phyloP scores from a whole-genome alignment of 2,113 vertebrate genomes.

The Ictalurus furcatus region DNA sequence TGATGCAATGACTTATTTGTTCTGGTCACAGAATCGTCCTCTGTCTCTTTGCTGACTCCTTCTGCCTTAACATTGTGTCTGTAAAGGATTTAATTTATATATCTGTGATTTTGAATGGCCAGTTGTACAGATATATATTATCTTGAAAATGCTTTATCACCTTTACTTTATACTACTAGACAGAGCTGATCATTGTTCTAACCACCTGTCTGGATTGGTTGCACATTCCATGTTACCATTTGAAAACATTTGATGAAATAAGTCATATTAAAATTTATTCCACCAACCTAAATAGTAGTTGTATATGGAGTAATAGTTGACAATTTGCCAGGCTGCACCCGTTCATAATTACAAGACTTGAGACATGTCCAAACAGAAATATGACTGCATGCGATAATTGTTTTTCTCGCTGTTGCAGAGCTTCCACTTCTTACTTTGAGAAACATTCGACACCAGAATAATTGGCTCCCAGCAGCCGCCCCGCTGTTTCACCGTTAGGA shows the following conservation, averaged over 20 bases:
- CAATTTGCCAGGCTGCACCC: background rate
- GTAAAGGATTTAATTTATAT: background rate
- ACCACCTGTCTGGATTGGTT: background rate
- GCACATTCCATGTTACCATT: background rate
- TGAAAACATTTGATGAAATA: background rate
- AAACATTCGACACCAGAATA: conserved; percentile 21
- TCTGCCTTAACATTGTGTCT: background rate
- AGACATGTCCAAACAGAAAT: conserved; percentile 9
- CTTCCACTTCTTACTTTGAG: background rate
- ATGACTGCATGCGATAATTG: conserved; percentile 15
- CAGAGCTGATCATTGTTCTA: background rate
- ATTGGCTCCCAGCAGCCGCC: conserved; percentile 12
- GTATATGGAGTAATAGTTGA: background rate
- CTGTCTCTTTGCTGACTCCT: background rate
- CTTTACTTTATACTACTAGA: background rate
- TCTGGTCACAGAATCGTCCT: background rate
- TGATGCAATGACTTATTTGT: background rate
- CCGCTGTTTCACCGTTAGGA: conserved; percentile 10
- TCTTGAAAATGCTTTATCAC: background rate
- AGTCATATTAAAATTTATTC: background rate
- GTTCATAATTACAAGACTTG: background rate
- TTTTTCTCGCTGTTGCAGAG: conserved; percentile 1
- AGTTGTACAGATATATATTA: background rate
- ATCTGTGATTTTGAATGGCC: background rate
- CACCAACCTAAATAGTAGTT: background rate